phyloP scores from a whole-genome alignment of 2,888 invertebrate genomes.

The Eucera pruinosa region DNA sequence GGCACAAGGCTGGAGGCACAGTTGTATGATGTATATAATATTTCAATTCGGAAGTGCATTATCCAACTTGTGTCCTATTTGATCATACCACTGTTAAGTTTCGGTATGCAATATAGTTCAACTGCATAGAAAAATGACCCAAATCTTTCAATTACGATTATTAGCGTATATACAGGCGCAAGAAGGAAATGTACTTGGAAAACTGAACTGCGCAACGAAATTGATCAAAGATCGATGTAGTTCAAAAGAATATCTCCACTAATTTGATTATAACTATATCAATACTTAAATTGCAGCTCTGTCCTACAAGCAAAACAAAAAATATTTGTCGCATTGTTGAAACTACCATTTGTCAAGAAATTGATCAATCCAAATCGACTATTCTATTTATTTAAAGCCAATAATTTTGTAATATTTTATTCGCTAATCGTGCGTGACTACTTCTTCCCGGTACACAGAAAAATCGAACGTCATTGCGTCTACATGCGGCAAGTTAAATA shows the following conservation, averaged over 20 bases:
- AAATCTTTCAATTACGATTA: not conserved
- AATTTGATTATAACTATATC: not conserved
- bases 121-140: not conserved
- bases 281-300: not conserved
- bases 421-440: constrained; percentile 17
- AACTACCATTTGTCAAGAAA: not conserved
- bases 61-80: constrained; percentile 39
- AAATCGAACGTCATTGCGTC: constrained; percentile 29
- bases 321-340: not conserved
- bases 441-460: not conserved
- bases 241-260: not conserved
- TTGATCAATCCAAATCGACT: constrained; percentile 7
- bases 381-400: not conserved
- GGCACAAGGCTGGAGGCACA: constrained; percentile 7
- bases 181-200: not conserved
- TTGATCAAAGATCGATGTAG: constrained; percentile 12
- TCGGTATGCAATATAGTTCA: not conserved
- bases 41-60: constrained; percentile 45
- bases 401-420: too few relatives aligned
- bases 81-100: constrained; percentile 37
- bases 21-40: constrained; percentile 11
- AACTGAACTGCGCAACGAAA: not conserved
- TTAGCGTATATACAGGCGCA: too few relatives aligned
- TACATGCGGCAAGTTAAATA: not conserved
- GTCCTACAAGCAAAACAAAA: not conserved